Base-by-base conservation (phyloP, 2,797 vertebrate genomes). In the Labroides dimidiatus region DNA sequence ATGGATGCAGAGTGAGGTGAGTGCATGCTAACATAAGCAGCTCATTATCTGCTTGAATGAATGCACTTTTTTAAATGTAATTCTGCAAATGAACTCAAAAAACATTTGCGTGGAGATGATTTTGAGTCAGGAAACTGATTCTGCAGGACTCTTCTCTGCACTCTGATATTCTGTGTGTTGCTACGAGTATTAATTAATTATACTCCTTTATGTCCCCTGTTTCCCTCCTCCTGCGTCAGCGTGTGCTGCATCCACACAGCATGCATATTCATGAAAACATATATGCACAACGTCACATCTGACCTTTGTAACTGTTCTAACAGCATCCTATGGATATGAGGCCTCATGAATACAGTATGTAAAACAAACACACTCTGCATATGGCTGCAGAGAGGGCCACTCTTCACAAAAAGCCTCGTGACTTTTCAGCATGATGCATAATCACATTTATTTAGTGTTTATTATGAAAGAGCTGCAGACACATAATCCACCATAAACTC, bases 221-320 rank as follows among this genome's bases (percentile, higher is more conserved):
- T 44, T 48, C 10, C 23, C 50, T 33, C 66, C 42, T 63, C 50
- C 49, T 75, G 63, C 51, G 1, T 61, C 49, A 43, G 21, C 52
- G 45, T 70, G 74, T 55, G 57, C 60, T 51, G 45, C 69, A 78
- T 60, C 52, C 23, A 37, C 17, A 39, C 33, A 37, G 20, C 50
- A 69, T 69, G 56, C 57, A 63, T 51, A 57, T 62, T 51, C 60
- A 68, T 72, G 59, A 52, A 54, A 53, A 63, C 56, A 49, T 42
- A 73, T 72, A 55, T 14, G 58, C 57, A 82, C 63, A 59, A 62
- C n/a, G 62, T 20, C 52, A 30, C 30, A 61, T 57, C 50, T 64
- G 68, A 78, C 75, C 61, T 77, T 56, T 12, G 10, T 37, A 47
- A 41, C 64, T 45, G 59, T 53, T 53, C 60, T 45, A 39, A 72